Base-by-base conservation (phyloP, 2,797 vertebrate genomes). In the Lutjanus argentimaculatus region DNA sequence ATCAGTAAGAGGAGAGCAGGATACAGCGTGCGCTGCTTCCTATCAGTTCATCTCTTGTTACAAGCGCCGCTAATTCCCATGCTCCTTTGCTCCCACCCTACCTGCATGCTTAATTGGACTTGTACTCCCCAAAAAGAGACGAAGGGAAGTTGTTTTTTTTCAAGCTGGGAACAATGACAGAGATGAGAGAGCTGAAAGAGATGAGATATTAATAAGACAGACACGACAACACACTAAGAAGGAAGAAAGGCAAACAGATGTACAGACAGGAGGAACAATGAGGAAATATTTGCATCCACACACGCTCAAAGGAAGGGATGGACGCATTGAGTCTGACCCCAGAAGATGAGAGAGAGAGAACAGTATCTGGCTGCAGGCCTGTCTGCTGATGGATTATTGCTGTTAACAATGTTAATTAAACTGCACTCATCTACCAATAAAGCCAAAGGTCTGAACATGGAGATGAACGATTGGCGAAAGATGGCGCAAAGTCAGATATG, bases 361-460 rank as follows among this genome's bases (percentile, higher is more conserved):
- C 10, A 2, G 30, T 21, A 58, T 80, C 68, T 70, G 84, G 55
- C 82, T 46, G 67, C 74, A 17, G 66, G 77, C 73, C 30, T 71
- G 73, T 49, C 69, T 21, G 40, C 61, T 92, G 91, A 93, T 90
- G 82, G 72, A 91, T 93, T 88, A 89, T 79, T 78, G 79, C 77
- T 58, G 88, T 84, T 92, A 86, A 88, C 76, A 59, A 75, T 88
- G 75, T 89, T 92, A 92, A 95, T 95, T 91, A 95, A 95, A 93
- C 82, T 48, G 80, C 75, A 75, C 72, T 93, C 77, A 86, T 88
- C 81, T 73, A 78, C 69, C 71, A 76, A 79, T 92, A 55, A 88
- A 79, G 85, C 77, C 79, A 92, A 84, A 92, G 82, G 88, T 93
- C 84, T 83, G 73, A 73, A 75, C 64, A 49, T 81, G 76, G 57